Base-by-base conservation (phyloP, 2,888 invertebrate genomes). In the Leptogaster cylindrica region DNA sequence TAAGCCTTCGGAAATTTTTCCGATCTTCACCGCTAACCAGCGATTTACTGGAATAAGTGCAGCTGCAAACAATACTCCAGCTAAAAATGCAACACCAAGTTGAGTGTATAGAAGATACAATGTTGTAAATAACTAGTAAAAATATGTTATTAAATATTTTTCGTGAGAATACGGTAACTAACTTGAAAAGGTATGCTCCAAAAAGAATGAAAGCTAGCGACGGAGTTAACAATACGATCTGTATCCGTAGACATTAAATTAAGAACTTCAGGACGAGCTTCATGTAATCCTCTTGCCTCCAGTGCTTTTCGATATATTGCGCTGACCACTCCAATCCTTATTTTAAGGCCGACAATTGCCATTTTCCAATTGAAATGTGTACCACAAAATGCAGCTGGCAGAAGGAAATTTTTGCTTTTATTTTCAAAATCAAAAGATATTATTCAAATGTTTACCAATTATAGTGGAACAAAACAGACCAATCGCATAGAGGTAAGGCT, bases 211-310 rank as follows among this genome's bases (percentile, higher is more conserved):
- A 99, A 97, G 81, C 95, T 96, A 2, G 94, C 90, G 80, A 95
- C 96, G 18, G 97, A 93, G 80, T 97, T 97, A 0, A 96, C 92
- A 72, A 98, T 93, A 73, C 97, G 86, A 78, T 97, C 96, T 0
- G 93, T 91, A 78, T 99, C 98, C 0, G 95, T 95, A 27, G 96
- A 97, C 92, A 98, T 95, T 73, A 95, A 92, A 81, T 98, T 98
- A 1, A 97, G 87, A 67, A 98, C 90, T 83, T 97, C 93, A 0
- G 97, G 97, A 39, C 90, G 84, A 10, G 84, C 74, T 36, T 78
- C 77, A 27, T 76, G 74, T 2, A 84, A 74, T 75, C 84, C 73
- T 74, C 80, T 73, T 74, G 85, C 73, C 77, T 83, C 73, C 78
- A 81, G 72, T 72, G 83, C 66, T 81, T 85, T 70, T 6, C 89